Base-by-base conservation (phyloP, 2,113 vertebrate species). In the Thryonomys swinderianus region DNA sequence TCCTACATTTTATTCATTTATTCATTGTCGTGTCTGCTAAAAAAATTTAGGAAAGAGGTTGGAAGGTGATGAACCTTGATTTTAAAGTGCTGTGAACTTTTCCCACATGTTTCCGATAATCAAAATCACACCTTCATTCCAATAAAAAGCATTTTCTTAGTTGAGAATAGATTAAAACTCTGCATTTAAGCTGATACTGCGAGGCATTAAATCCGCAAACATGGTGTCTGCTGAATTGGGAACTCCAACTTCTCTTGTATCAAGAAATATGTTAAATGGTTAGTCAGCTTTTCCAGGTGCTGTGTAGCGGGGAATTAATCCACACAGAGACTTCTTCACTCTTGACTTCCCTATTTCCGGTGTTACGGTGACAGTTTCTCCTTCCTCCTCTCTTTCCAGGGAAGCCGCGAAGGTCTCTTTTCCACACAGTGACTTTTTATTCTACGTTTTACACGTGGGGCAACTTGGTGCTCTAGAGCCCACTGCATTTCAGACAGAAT, bases 1-100 rank as follows among this genome's bases (percentile, higher is more conserved):
- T 4, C 88, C 3, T 90, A 85, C 93, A 97, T 98, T 98, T 98
- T 98, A 98, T 98, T 98, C 98, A 98, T 98, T 97, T 98, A 98
- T 98, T 98, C 98, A 97, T 96, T 96, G 98, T 97, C 98, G 94
- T 97, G 96, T 96, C 97, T 98, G 97, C 98, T 98, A 98, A 98
- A 98, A 98, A 97, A 98, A 97, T 98, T 98, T 98, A 95, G 95
- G 89, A 83, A 96, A 83, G 90, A 92, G 95, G 88, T 97, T 94
- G 92, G 87, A 88, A 97, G 80, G 97, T 97, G 93, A 96, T 92
- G 95, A 85, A 90, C 93, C 84, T 90, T 97, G 97, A 97, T 97
- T 97, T 2, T 5, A 90, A 97, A 97, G 94, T 79, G 90, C 78
- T 96, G 51, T 87, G 94, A 90, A 30, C 67, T 83, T 95, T 95